Evolutionary conservation across 1,140 invertebrate species (phyloP), one percentile per base, ranked within the genome.

Genomic region (Tribolium castaneum): DNA sequence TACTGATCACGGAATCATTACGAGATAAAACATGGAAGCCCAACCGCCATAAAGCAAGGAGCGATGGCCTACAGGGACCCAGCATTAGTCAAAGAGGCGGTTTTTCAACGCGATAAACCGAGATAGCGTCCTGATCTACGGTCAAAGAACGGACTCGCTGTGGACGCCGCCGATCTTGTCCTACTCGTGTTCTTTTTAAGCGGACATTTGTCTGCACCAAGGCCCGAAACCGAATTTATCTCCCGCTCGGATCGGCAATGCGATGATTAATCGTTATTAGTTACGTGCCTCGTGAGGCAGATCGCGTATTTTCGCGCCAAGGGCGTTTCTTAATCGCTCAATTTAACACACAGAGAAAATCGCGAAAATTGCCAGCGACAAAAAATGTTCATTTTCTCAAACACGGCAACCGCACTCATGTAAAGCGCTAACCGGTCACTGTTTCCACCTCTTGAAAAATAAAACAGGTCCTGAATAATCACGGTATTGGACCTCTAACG

Each of bases 1-100:
- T n/a, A n/a, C 75, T 79, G 78, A 79, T 79, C 78, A 73, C 78
- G 77, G 70, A 79, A 77, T 79, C 78, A 79, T 79, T 79, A 79
- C 78, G 30, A 59, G 39, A 75, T 77, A 75, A 70, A 78, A 78
- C 77, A 75, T 75, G 56, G 52, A 49, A 59, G 39, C 16, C 49
- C 35, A 6, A 14, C 4, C 19, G 54, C 75, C 51, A 77, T 76
- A 77, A 75, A 80, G 75, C 49, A 22, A 51, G 66, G 62, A 50
- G 70, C 16, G 73, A 76, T 72, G 70, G 78, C 35, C 78, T 54
- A 51, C 3, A 10, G 78, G 75, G 78, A 77, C 9, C 16, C 51
- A 50, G 62, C 78, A 80, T 80, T 80, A 80, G 78, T 80, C 78
- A 80, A 80, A 77, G 78, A 70, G 70, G 78, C 70, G 73, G 54